Percentiles rank a stretch among this genome's conserved stretches.
phyloP scores from a whole-genome alignment of 2,888 invertebrate species.

The Drosophila nr. medialis region DNA sequence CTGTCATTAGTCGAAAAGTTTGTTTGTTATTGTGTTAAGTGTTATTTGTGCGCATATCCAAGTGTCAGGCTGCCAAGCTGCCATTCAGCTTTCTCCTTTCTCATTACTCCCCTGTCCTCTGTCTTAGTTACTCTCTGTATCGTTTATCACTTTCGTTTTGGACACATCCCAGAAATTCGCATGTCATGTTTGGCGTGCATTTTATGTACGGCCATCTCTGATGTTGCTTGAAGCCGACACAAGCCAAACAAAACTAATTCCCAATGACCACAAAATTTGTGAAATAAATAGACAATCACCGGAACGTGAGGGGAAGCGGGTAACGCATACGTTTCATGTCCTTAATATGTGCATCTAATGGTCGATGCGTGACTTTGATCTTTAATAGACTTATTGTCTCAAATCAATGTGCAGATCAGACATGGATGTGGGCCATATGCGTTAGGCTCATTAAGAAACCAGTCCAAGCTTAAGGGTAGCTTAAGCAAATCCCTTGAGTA shows the following conservation, averaged over 20 bases:
- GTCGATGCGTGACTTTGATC: conserved; percentile 34
- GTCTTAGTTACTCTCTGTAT: conserved; percentile 44
- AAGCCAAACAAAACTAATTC: conserved; percentile 24
- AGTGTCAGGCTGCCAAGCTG: conserved; percentile 71
- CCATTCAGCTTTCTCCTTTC: conserved; percentile 18
- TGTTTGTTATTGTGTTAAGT: conserved; percentile 83
- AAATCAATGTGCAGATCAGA: conserved; percentile 15
- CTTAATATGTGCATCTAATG: conserved; percentile 57
- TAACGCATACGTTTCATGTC: conserved; percentile 34
- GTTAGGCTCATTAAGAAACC: conserved; percentile 21
- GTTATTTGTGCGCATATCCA: conserved; percentile 82
- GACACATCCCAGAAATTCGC: conserved; percentile 51
- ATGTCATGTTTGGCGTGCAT: conserved; percentile 57
- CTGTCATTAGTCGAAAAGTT: conserved; percentile 84
- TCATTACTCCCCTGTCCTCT: conserved; percentile 5
- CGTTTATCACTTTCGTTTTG: conserved; percentile 78
- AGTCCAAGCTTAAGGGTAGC: conserved; percentile 2
- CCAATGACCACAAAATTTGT: conserved; percentile 58
- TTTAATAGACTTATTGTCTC: conserved; percentile 30
- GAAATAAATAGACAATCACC: conserved; percentile 24
- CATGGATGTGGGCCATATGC: not conserved
- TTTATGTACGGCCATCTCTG: conserved; percentile 31
- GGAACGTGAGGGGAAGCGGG: not conserved
- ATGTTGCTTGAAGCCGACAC: conserved; percentile 17
- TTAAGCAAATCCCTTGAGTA: not conserved